A percentile compares a stretch with the other conserved stretches of the same genome.
These are phyloP conservation scores for Colinus virginianus DNA, from an alignment of 2,113 vertebrate species.

Conservation along the genomic window DNA sequence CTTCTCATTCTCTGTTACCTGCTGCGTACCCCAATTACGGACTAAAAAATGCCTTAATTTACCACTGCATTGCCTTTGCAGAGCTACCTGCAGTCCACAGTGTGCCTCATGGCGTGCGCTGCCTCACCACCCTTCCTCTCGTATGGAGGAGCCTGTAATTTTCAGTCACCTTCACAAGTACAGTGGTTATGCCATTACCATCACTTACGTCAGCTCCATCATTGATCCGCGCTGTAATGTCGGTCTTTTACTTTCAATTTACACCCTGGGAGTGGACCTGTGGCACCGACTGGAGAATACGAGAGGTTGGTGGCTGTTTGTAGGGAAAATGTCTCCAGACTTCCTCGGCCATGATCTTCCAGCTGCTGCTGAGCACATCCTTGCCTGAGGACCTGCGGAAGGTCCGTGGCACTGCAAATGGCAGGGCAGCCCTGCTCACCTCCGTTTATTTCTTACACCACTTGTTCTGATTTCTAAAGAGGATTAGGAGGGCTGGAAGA, in stretches of 20 bases:
- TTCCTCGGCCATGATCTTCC: neutral
- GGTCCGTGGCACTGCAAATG: neutral
- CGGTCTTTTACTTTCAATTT: neutral
- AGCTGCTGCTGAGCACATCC: neutral
- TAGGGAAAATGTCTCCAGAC: neutral
- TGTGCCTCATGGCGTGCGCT: accelerated
- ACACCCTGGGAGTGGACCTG: neutral
- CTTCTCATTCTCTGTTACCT: neutral
- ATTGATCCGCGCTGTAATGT: neutral
- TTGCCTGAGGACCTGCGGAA: neutral
- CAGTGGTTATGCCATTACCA: neutral
- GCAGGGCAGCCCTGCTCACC: neutral
- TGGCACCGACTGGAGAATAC: neutral
- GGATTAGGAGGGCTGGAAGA: neutral
- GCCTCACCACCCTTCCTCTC: neutral
- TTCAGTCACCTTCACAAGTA: neutral
- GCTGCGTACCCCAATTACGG: neutral
- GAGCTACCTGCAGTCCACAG: neutral
- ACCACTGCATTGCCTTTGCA: neutral
- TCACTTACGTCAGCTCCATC: neutral
- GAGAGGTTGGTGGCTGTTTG: accelerated
- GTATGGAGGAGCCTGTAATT: neutral
- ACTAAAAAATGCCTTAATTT: neutral
- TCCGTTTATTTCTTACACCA: accelerated
- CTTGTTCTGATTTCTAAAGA: neutral